A percentile compares a stretch with the other conserved stretches of the same genome.
phyloP scores from a whole-genome alignment of 2,888 invertebrate genomes.

The Conops quadrifasciatus region DNA sequence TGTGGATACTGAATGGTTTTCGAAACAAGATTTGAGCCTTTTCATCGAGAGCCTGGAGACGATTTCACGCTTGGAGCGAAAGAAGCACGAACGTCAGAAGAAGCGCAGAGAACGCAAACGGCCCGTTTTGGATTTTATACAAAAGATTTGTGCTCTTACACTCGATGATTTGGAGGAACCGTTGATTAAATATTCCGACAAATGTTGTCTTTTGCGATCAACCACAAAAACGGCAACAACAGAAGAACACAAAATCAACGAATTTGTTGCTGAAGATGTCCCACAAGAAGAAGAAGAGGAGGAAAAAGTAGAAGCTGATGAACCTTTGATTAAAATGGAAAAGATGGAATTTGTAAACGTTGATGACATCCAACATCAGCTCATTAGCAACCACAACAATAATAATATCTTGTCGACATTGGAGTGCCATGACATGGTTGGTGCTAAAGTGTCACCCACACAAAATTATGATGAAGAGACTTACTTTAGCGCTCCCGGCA shows the following conservation, averaged over 20 bases:
- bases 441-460: too few relatives aligned
- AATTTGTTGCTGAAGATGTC: slow-evolving; percentile 48
- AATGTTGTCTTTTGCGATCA: too few relatives aligned
- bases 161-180: not conserved
- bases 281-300: slow-evolving; percentile 49
- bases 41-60: slow-evolving; percentile 56
- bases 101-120: not conserved
- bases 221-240: not conserved
- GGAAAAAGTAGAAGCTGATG: slow-evolving; percentile 45
- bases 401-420: not conserved
- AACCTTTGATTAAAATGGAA: not conserved
- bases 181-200: not conserved
- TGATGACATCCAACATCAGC: not conserved
- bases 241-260: slow-evolving; percentile 37
- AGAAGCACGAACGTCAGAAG: slow-evolving; percentile 30
- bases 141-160: not conserved
- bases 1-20: slow-evolving; percentile 41
- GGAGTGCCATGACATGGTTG: not conserved
- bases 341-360: not conserved
- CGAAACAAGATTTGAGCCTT: slow-evolving; percentile 46
- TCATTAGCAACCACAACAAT: not conserved
- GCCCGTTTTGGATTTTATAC: slow-evolving; percentile 3
- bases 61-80: slow-evolving; percentile 48
- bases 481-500: slow-evolving; percentile 41
- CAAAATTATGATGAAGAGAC: slow-evolving; percentile 38